Evolutionary conservation across 1,140 invertebrate species (phyloP), one percentile per base, ranked within the genome.

Genomic region (Drosophila sechellia): DNA sequence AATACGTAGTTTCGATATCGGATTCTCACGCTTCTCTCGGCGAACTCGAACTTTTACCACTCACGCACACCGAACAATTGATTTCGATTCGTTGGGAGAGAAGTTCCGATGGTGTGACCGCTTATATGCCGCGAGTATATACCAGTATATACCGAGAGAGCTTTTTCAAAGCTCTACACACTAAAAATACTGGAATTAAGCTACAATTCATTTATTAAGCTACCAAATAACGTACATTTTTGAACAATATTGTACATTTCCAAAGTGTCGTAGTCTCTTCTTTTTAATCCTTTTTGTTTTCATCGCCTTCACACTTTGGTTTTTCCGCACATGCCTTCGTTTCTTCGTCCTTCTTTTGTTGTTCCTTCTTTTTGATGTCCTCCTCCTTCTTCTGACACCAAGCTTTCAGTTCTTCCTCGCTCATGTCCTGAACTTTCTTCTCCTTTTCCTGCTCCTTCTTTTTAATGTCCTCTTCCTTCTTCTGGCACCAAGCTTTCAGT

Each of bases 21-120:
- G 15, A 58, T 37, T 53, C 10, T 64, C 57, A 27, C 68, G 49
- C 35, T 71, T 45, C 35, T 37, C 53, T 22, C 10, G 15, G 15
- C 13, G 15, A 39, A 20, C 0, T 35, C n/a, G 50, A 63, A 54
- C 71, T 61, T 55, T 73, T 60, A 56, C 37, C 71, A 63, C 50
- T 27, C 65, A 54, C 48, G 64, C 56, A 58, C 50, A 42, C 22
- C 40, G 66, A 59, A 10, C 65, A 70, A 72, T 34, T 72, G 46
- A 72, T 13, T 52, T 17, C 12, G 11, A 4, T 35, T 20, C 10
- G 17, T 0, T 10, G 37, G 46, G 43, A 42, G 39, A 46, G 25
- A n/a, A 8, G 8, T 25, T 10, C 11, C 12, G 50, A 20, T 34
- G 31, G 43, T 65, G 35, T 46, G 42, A 27, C 56, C 55, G 15